Evolutionary conservation across 2,888 invertebrate genomes (phyloP).

Genomic region (Xestia rhomboidea): DNA sequence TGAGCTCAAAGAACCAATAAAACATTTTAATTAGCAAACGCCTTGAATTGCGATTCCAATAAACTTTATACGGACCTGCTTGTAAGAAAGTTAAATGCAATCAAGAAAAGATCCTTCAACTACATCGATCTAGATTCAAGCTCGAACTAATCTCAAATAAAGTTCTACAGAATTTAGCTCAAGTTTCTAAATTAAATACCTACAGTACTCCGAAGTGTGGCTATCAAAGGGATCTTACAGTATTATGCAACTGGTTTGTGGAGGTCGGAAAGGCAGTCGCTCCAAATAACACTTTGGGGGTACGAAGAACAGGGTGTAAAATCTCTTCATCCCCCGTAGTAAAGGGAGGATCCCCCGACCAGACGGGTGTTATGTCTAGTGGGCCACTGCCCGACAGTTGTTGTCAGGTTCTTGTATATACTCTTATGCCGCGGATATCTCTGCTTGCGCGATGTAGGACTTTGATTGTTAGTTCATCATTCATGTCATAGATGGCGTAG

Average conservation of each 20-base stretch:
- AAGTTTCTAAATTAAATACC: slow-evolving; percentile 6
- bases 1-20: background rate
- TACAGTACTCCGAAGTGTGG: background rate
- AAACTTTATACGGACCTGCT: background rate
- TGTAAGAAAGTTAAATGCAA: slow-evolving; percentile 1
- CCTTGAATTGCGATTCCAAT: background rate
- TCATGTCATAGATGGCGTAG: too few relatives aligned
- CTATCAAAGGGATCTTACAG: background rate
- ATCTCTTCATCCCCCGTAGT: too few relatives aligned
- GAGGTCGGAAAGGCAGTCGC: background rate
- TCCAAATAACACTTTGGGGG: background rate
- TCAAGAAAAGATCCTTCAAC: slow-evolving; percentile 9
- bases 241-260: background rate
- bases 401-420: too few relatives aligned
- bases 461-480: too few relatives aligned
- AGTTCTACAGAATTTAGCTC: background rate
- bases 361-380: too few relatives aligned
- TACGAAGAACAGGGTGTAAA: too few relatives aligned
- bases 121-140: slow-evolving; percentile 1
- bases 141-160: background rate
- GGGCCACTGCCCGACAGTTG: too few relatives aligned
- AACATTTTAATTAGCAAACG: slow-evolving; percentile 2
- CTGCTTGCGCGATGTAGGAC: too few relatives aligned
- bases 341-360: too few relatives aligned
- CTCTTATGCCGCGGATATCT: too few relatives aligned